Evolutionary conservation across 2,797 vertebrate genomes (phyloP), one percentile per base, ranked within the genome.

Genomic region (Melanotaenia boesemani): DNA sequence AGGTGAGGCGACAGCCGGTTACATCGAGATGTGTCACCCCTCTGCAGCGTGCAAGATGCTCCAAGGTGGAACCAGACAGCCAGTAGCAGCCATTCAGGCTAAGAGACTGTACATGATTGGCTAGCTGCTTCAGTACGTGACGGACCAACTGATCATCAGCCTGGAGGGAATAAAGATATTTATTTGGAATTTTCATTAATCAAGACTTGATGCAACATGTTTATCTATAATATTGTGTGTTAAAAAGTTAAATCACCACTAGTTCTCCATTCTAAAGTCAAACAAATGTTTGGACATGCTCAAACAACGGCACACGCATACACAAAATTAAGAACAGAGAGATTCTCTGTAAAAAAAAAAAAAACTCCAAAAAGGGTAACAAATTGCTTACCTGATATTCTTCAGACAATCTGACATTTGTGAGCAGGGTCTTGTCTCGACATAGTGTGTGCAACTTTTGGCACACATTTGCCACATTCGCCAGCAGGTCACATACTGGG

Each of bases 51-150:
- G 91, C 93, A 1, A 97, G 84, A 0, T 94, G 92, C 56, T 99
- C 97, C 15, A 98, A 77, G 0, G 95, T 96, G 11, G 94, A 83
- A 39, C 95, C 94, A 0, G 95, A 91, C 70, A 99, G 86, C 98
- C 98, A 99, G 65, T 99, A 99, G 92, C 97, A 99, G 41, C 97
- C 96, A 0, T 95, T 96, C 89, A 98, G 90, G 90, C 96, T 95
- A 81, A 99, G 94, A 67, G 96, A 95, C 85, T 96, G 96, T 78
- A 98, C 95, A 10, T 97, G 95, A 66, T 81, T 91, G 11, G 95
- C 92, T 0, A 98, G 91, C 74, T 94, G 94, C 88, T 89, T 95
- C 82, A 98, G 71, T 28, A 96, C 83, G 13, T 89, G 90, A 77
- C 94, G 96, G 74, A 97, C 94, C 55, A 95, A 94, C 63, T 93